Conservation (phyloP, 2,888 invertebrate species). For the Lasius fuliginosus region DNA sequence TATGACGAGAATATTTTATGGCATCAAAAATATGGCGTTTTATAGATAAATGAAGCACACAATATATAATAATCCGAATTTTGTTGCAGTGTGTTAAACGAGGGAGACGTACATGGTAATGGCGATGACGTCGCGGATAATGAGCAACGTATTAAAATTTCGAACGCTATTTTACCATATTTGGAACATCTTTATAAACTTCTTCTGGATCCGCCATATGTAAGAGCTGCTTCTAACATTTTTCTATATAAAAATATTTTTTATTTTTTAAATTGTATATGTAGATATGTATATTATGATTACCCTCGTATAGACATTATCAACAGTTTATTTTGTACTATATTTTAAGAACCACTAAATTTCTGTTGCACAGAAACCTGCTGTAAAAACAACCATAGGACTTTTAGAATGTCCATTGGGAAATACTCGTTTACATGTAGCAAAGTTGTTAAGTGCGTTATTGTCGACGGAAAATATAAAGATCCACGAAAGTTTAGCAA, state of each 20-base stretch:
- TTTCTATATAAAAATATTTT: not conserved
- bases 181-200: constrained; percentile 91
- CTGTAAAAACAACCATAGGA: constrained; percentile 91
- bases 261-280: not conserved
- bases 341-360: not conserved
- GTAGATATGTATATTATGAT: not conserved
- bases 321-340: not conserved
- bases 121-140: constrained; percentile 86
- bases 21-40: constrained; percentile 3
- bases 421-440: constrained; percentile 92
- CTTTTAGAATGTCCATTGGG: constrained; percentile 92
- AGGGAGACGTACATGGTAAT: constrained; percentile 78
- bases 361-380: constrained; percentile 87
- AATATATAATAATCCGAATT: not conserved
- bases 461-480: constrained; percentile 91
- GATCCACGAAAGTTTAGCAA: constrained; percentile 90
- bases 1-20: constrained; percentile 55
- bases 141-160: constrained; percentile 89
- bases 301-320: not conserved
- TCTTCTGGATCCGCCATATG: constrained; percentile 91
- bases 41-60: not conserved
- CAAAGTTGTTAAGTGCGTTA: constrained; percentile 92
- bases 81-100: constrained; percentile 72
- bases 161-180: constrained; percentile 90
- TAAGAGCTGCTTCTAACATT: constrained; percentile 81